Percentiles rank a stretch among this genome's conserved stretches.
phyloP scores from a whole-genome alignment of 2,113 vertebrate genomes.

The Emberiza fucata region DNA sequence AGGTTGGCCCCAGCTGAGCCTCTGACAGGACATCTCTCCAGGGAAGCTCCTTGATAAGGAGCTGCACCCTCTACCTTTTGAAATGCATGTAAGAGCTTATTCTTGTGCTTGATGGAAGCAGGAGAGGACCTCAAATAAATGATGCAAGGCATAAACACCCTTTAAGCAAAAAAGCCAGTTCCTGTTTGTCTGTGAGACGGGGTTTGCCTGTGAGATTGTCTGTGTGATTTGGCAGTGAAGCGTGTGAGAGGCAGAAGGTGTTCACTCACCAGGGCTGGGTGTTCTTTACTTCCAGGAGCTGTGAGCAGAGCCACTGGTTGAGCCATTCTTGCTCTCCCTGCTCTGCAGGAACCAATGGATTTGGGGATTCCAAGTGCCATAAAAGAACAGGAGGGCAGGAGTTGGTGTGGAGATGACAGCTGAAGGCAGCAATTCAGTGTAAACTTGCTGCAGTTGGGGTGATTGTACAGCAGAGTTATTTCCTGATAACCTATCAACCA shows the following conservation, averaged over 20 bases:
- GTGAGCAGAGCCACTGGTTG: not conserved
- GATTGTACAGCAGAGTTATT: not conserved
- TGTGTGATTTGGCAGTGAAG: not conserved
- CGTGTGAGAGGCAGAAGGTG: not conserved
- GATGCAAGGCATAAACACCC: slow-evolving; percentile 10
- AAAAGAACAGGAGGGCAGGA: not conserved
- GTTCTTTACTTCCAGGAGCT: not conserved
- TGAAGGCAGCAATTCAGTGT: not conserved
- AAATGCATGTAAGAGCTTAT: not conserved
- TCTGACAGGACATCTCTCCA: not conserved
- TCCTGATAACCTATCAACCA: not conserved
- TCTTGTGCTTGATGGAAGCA: not conserved
- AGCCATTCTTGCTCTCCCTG: not conserved
- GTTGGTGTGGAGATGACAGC: not conserved
- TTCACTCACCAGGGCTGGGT: not conserved
- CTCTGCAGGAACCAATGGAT: not conserved
- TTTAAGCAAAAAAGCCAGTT: slow-evolving; percentile 11
- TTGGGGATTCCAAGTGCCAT: not conserved
- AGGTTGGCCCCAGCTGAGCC: not conserved
- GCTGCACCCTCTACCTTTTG: not conserved
- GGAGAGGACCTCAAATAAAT: not conserved
- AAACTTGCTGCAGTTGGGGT: not conserved
- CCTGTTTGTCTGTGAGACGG: slow-evolving; percentile 3
- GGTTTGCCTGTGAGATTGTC: not conserved
- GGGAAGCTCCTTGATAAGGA: not conserved